Percentiles rank a stretch among this genome's conserved stretches.
These are phyloP conservation scores for Eulemur albifrons DNA, from an alignment of 2,797 vertebrate genomes.

Conservation along the genomic window DNA sequence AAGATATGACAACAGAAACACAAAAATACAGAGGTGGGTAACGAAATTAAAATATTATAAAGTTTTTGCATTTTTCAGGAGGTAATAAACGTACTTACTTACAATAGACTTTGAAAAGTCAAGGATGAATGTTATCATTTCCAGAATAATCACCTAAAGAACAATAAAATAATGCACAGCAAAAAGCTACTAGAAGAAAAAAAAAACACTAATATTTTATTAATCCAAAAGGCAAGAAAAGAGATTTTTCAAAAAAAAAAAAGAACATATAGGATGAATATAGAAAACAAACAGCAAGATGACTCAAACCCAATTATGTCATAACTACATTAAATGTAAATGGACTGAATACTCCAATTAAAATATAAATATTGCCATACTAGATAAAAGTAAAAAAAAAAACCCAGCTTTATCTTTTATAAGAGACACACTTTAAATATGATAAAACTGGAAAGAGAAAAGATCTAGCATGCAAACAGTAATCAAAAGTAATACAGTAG, in stretches of 20 bases:
- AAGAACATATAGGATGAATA: not conserved
- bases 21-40: not conserved
- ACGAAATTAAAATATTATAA: not conserved
- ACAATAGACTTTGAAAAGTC: not conserved
- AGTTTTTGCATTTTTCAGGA: not conserved
- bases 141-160: not conserved
- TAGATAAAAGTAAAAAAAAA: not conserved
- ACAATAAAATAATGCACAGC: not conserved
- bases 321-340: not conserved
- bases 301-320: not conserved
- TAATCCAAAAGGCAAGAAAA: not conserved
- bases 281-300: not conserved
- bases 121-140: not conserved
- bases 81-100: not conserved
- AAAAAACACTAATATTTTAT: not conserved
- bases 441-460: not conserved
- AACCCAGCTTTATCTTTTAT: not conserved
- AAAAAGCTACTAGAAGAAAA: not conserved
- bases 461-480: not conserved
- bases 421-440: not conserved
- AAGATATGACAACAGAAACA: not conserved
- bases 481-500: conserved; percentile 1
- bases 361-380: conserved; percentile 1
- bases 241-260: not conserved
- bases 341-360: not conserved